Evolutionary conservation across 2,888 invertebrate genomes (phyloP).

Genomic region (Folsomia manolachei): DNA sequence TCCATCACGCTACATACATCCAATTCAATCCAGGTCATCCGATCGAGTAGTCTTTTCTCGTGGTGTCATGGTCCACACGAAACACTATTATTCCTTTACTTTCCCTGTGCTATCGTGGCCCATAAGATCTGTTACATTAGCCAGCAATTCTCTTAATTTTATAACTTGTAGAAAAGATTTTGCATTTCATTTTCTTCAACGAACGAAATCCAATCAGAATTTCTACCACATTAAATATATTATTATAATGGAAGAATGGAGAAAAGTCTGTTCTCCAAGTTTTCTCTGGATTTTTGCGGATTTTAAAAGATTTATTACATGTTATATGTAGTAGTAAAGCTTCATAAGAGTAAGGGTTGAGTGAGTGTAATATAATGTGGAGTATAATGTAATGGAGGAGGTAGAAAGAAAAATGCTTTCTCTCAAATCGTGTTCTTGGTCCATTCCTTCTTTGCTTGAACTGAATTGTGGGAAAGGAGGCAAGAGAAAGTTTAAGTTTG

Average conservation of each 20-base stretch:
- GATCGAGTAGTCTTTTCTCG: no score
- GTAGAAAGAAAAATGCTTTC: background rate
- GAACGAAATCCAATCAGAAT: background rate
- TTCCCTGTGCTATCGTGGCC: no score
- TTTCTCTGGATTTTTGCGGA: conserved; percentile 46
- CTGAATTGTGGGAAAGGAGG: background rate
- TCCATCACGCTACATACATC: background rate
- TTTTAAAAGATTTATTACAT: conserved; percentile 49
- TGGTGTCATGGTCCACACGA: no score
- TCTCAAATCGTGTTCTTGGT: no score
- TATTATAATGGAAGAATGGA: background rate
- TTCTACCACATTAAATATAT: background rate
- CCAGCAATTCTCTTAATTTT: no score
- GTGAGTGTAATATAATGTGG: background rate
- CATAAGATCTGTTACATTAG: no score
- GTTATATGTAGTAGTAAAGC: background rate
- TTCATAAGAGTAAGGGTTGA: background rate
- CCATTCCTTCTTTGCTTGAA: background rate
- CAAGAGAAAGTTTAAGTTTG: background rate
- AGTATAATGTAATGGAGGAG: conserved; percentile 7
- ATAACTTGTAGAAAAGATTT: no score
- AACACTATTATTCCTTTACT: no score
- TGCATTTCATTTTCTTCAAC: no score
- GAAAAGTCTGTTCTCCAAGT: background rate
- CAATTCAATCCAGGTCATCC: background rate